Conservation (phyloP, 2,888 invertebrate species). For the Lithophane socia region DNA sequence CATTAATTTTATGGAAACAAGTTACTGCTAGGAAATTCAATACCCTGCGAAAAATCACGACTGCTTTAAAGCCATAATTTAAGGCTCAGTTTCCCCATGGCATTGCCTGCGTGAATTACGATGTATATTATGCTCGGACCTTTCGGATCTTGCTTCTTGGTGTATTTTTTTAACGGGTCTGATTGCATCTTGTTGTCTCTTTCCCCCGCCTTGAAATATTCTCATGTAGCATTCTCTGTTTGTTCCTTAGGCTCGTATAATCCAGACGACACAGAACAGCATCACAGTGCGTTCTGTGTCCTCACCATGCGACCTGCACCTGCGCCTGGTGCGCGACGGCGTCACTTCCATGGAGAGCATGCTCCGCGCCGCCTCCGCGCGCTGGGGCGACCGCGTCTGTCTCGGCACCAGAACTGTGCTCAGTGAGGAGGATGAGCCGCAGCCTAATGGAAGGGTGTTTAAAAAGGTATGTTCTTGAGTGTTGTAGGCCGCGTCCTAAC, state of each 20-base stretch:
- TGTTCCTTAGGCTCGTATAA: constrained; percentile 92
- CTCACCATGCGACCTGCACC: constrained; percentile 93
- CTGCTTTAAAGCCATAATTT: constrained; percentile 5
- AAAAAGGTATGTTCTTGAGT: constrained; percentile 93
- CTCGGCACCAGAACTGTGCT: constrained; percentile 97
- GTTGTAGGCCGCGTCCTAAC: background rate
- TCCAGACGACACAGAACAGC: constrained; percentile 92
- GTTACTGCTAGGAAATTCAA: constrained; percentile 10
- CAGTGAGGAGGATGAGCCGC: constrained; percentile 98
- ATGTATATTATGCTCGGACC: background rate
- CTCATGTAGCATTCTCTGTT: no score
- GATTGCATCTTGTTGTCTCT: background rate
- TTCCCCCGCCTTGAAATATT: background rate
- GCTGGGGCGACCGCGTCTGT: constrained; percentile 94
- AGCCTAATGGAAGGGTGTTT: constrained; percentile 98
- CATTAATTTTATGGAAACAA: constrained; percentile 12
- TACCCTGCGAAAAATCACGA: constrained; percentile 12
- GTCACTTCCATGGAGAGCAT: constrained; percentile 96
- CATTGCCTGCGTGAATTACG: background rate
- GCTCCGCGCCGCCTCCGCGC: constrained; percentile 94
- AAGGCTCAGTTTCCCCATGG: background rate
- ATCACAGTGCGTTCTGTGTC: constrained; percentile 94
- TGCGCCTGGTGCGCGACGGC: constrained; percentile 93
- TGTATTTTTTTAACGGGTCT: no score
- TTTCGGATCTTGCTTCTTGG: background rate